Evolutionary conservation across 2,797 vertebrate genomes (phyloP).

Genomic region (Astyanax mexicanus): DNA sequence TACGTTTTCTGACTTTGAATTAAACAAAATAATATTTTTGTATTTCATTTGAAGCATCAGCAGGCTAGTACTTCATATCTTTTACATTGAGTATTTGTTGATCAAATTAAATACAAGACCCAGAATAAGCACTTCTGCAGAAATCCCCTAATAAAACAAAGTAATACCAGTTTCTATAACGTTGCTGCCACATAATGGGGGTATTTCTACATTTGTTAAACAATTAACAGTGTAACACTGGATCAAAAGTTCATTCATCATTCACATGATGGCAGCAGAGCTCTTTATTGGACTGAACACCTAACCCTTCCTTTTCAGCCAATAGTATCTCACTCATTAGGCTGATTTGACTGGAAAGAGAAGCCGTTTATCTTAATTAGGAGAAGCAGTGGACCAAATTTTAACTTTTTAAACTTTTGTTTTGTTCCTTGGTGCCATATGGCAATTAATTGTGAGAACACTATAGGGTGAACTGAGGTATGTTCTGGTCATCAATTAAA

Average conservation of each 20-base stretch:
- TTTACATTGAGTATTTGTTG: no score
- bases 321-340: neutral
- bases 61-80: no score
- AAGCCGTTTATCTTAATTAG: no score
- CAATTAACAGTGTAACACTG: neutral
- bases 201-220: neutral
- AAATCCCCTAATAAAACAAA: neutral
- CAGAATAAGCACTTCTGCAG: neutral
- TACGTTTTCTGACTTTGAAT: no score
- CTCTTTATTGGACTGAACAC: slow-evolving; percentile 13
- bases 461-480: no score
- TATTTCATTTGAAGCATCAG: no score
- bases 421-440: no score
- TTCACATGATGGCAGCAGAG: slow-evolving; percentile 68
- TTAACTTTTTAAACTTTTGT: neutral
- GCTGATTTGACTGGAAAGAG: neutral
- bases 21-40: no score
- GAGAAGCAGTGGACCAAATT: neutral
- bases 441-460: no score
- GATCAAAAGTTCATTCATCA: slow-evolving; percentile 26
- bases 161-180: neutral
- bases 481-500: no score
- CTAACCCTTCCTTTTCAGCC: neutral
- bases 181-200: neutral
- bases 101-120: no score